Evolutionary conservation across 2,888 invertebrate genomes (phyloP).

Genomic region (Oegoconia quadripuncta): DNA sequence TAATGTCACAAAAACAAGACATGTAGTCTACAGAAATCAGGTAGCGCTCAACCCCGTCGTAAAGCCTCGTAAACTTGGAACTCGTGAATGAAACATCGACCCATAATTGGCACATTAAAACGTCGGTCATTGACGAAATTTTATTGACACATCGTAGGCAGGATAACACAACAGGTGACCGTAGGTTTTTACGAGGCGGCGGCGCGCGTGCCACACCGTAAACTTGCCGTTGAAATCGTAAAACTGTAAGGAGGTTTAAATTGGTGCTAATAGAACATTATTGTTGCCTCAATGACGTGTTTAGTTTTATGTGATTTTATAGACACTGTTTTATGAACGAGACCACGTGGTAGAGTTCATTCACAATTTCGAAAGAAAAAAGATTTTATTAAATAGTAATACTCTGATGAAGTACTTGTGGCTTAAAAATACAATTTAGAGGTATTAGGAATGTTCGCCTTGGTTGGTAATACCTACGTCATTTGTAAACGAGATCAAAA

Average conservation of each 20-base stretch:
- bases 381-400: too few relatives aligned
- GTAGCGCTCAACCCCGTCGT: slow-evolving; percentile 25
- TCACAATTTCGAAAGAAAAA: too few relatives aligned
- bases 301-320: slow-evolving; percentile 60
- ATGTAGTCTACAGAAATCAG: neutral
- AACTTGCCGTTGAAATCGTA: slow-evolving; percentile 60
- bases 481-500: too few relatives aligned
- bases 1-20: neutral
- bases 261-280: slow-evolving; percentile 64
- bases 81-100: slow-evolving; percentile 57
- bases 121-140: slow-evolving; percentile 63
- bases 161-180: slow-evolving; percentile 72
- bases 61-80: slow-evolving; percentile 49
- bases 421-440: too few relatives aligned
- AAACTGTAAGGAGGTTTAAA: slow-evolving; percentile 62
- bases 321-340: slow-evolving; percentile 46
- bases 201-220: slow-evolving; percentile 57
- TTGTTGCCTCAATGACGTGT: slow-evolving; percentile 60
- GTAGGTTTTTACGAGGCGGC: slow-evolving; percentile 65
- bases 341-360: slow-evolving; percentile 28
- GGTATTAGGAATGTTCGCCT: too few relatives aligned
- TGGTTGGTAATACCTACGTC: too few relatives aligned
- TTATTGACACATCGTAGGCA: slow-evolving; percentile 59
- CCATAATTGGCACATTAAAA: slow-evolving; percentile 67
- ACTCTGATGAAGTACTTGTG: too few relatives aligned